These are phyloP conservation scores for Neotoma lepida DNA, from an alignment of 2,113 vertebrate genomes.

Conservation along the genomic window DNA sequence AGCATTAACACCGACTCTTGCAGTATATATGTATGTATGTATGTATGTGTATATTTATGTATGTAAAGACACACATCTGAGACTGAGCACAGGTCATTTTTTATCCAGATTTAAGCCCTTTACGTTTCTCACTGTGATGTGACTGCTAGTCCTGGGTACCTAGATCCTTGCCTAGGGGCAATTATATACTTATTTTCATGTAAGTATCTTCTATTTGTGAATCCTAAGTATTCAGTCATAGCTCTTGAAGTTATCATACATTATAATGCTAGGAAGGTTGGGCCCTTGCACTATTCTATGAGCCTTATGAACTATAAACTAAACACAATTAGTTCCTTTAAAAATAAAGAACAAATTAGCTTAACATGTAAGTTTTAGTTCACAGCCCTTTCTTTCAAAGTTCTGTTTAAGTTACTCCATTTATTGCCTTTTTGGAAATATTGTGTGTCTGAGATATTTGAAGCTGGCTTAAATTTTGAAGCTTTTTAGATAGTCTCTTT, in stretches of 20 bases:
- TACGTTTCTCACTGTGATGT: background rate
- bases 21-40: background rate
- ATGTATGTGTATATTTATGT: too few species aligned
- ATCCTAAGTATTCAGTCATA: background rate
- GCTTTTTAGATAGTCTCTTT: background rate
- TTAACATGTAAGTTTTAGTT: constrained; percentile 14
- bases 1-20: background rate
- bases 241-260: background rate
- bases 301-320: background rate
- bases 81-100: background rate
- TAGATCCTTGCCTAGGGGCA: background rate
- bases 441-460: background rate
- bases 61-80: background rate
- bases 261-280: background rate
- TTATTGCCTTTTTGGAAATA: constrained; percentile 19
- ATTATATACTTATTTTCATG: background rate
- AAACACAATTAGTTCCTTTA: background rate
- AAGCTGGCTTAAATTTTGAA: constrained; percentile 27
- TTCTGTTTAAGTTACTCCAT: background rate
- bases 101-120: background rate
- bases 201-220: background rate
- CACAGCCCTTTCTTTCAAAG: background rate
- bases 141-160: background rate
- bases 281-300: background rate
- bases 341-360: background rate